Evolutionary conservation across 2,113 vertebrate species (phyloP).

Genomic region (Toxotes chatareus): DNA sequence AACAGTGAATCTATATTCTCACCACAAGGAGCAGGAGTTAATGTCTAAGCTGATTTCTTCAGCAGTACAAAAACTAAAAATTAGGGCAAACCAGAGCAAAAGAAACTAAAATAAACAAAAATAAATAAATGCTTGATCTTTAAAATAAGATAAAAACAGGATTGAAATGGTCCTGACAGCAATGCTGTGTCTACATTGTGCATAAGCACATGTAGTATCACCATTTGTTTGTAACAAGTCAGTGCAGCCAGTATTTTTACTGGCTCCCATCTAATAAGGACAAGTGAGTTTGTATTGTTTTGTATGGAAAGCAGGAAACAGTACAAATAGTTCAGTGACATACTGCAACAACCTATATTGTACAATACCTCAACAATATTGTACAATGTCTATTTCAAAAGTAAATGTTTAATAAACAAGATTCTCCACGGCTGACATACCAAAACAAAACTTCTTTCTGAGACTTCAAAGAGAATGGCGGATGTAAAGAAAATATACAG

Average conservation of each 20-base stretch:
- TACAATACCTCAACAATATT: too few relatives aligned
- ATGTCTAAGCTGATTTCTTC: not conserved
- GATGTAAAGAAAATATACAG: not conserved
- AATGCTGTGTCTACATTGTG: too few relatives aligned
- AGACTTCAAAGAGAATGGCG: slow-evolving; percentile 11
- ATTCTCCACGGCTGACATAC: too few relatives aligned
- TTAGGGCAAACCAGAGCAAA: too few relatives aligned
- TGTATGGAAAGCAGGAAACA: not conserved
- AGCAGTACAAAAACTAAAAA: not conserved
- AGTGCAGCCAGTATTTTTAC: not conserved
- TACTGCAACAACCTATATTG: too few relatives aligned
- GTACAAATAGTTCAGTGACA: not conserved
- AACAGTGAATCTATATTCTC: not conserved
- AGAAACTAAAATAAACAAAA: too few relatives aligned
- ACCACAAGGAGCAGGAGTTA: not conserved
- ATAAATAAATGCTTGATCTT: not conserved
- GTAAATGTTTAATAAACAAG: not conserved
- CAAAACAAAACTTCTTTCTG: too few relatives aligned
- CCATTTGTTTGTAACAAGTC: not conserved
- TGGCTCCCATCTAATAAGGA: not conserved
- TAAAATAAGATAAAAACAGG: not conserved
- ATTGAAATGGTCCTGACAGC: too few relatives aligned
- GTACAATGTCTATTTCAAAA: not conserved
- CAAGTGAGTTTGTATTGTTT: not conserved
- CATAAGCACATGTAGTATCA: not conserved